phyloP scores from a whole-genome alignment of 2,888 invertebrate genomes.

The Drosophila diplacantha region DNA sequence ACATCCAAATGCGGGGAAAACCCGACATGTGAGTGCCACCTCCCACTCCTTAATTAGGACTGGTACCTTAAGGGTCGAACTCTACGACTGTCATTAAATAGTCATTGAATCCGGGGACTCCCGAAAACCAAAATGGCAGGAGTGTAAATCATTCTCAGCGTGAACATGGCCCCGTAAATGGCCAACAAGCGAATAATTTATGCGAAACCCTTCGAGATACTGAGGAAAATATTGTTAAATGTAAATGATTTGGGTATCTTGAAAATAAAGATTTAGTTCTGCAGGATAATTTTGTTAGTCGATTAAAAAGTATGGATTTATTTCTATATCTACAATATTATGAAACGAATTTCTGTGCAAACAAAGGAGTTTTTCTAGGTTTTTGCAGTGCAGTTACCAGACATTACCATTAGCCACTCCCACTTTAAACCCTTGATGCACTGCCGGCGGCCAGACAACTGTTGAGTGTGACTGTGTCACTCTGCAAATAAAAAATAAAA shows the following conservation, averaged over 20 bases:
- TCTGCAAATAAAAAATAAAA: neutral
- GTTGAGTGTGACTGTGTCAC: constrained; percentile 16
- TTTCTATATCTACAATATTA: neutral
- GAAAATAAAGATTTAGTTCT: neutral
- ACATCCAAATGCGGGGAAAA: neutral
- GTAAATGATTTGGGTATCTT: neutral
- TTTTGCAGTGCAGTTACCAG: constrained; percentile 7
- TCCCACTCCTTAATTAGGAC: neutral
- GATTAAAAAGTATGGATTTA: neutral
- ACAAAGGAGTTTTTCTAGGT: neutral
- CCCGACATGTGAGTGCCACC: neutral
- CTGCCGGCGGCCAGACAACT: constrained; percentile 13
- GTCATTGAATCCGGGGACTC: constrained; percentile 6
- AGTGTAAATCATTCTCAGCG: constrained; percentile 33
- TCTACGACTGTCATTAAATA: constrained; percentile 21
- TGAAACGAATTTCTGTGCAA: no score
- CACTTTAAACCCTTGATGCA: neutral
- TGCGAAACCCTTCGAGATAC: constrained; percentile 25
- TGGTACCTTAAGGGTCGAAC: constrained; percentile 3
- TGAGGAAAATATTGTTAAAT: neutral
- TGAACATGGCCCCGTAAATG: constrained; percentile 21
- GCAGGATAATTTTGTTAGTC: neutral
- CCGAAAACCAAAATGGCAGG: neutral
- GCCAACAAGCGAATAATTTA: constrained; percentile 42
- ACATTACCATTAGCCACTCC: constrained; percentile 15